These are phyloP conservation scores for Micronisus gabar DNA, from an alignment of 2,113 vertebrate species.

Conservation along the genomic window DNA sequence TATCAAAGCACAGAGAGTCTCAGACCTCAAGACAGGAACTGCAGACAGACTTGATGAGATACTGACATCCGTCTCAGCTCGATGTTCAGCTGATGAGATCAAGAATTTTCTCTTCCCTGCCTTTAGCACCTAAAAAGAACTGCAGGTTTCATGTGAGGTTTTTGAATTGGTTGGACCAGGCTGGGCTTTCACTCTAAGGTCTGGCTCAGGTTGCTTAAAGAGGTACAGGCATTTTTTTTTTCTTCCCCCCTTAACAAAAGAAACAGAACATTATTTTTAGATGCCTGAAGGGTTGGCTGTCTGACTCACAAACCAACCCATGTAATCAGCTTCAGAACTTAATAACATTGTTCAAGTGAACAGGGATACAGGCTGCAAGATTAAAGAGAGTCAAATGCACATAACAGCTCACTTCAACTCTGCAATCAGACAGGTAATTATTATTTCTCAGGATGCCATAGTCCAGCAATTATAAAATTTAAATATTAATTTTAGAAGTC, in stretches of 20 bases:
- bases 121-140: not conserved
- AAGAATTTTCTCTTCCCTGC: not conserved
- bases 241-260: not conserved
- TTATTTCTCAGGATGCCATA: constrained; percentile 57
- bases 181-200: constrained; percentile 27
- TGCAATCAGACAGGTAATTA: constrained; percentile 59
- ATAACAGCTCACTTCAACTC: constrained; percentile 32
- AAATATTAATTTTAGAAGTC: constrained; percentile 71
- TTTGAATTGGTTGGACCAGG: not conserved
- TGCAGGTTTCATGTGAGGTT: not conserved
- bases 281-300: constrained; percentile 17
- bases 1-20: not conserved
- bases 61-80: not conserved
- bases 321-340: constrained; percentile 67
- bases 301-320: constrained; percentile 49
- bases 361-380: not conserved
- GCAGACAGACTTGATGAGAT: not conserved
- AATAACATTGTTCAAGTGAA: constrained; percentile 59
- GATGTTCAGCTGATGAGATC: not conserved
- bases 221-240: not conserved
- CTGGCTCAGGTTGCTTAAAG: not conserved
- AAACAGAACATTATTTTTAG: constrained; percentile 64
- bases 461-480: constrained; percentile 57
- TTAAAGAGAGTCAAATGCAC: constrained; percentile 26
- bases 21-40: not conserved